Evolutionary conservation across 2,888 invertebrate species (phyloP).

Genomic region (Sinelater perroti): DNA sequence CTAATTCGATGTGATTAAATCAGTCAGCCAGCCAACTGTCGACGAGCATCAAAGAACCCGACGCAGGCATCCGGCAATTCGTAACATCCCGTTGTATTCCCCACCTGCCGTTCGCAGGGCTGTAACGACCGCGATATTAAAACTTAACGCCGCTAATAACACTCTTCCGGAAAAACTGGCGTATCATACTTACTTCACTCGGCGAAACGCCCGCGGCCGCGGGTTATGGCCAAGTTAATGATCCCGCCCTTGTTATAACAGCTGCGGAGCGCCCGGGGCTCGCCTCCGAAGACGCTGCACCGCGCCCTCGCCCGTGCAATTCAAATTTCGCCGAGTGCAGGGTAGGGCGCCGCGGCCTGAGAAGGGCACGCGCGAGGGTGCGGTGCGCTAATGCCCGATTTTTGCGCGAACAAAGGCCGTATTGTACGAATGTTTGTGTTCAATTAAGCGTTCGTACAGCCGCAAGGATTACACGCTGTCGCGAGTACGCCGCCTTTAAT

Average conservation of each 20-base stretch:
- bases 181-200: slow-evolving; percentile 18
- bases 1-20: no score
- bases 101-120: slow-evolving; percentile 1
- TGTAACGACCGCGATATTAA: slow-evolving; percentile 10
- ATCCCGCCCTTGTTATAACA: slow-evolving; percentile 43
- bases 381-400: slow-evolving; percentile 31
- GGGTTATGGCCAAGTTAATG: slow-evolving; percentile 39
- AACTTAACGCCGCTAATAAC: slow-evolving; percentile 10
- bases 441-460: slow-evolving; percentile 30
- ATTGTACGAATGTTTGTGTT: slow-evolving; percentile 33
- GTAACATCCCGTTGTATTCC: no score
- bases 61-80: no score
- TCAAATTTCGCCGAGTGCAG: slow-evolving; percentile 36
- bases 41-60: no score
- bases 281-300: slow-evolving; percentile 31
- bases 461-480: slow-evolving; percentile 21
- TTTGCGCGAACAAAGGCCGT: slow-evolving; percentile 33
- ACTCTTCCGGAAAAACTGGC: not conserved
- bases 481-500: no score
- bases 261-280: slow-evolving; percentile 40
- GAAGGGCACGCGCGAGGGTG: slow-evolving; percentile 30
- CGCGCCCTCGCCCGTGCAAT: slow-evolving; percentile 35
- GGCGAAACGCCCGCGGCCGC: slow-evolving; percentile 20
- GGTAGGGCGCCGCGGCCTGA: slow-evolving; percentile 31
- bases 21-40: no score